phyloP scores from a whole-genome alignment of 2,888 invertebrate genomes.

The Drosophila maculinotata region DNA sequence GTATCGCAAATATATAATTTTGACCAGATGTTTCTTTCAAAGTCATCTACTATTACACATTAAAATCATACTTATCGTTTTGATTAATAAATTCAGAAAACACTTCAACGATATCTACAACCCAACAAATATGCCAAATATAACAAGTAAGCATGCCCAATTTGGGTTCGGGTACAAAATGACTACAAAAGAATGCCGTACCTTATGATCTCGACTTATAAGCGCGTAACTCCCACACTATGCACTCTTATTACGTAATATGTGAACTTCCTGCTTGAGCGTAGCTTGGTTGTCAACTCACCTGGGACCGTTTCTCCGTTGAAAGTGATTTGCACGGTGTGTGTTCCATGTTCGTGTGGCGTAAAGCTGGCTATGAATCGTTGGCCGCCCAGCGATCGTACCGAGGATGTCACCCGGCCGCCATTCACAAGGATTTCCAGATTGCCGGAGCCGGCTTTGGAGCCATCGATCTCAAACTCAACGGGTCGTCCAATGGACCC shows the following conservation, averaged over 20 bases:
- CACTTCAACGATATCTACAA: slow-evolving; percentile 1
- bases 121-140: slow-evolving; percentile 4
- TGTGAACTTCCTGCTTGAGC: slow-evolving; percentile 16
- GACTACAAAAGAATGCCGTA: slow-evolving; percentile 29
- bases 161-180: slow-evolving; percentile 22
- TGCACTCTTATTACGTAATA: slow-evolving; percentile 22
- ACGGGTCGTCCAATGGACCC: slow-evolving; percentile 96
- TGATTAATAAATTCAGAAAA: slow-evolving; percentile 7
- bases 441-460: slow-evolving; percentile 97
- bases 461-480: slow-evolving; percentile 98
- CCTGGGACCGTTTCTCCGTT: slow-evolving; percentile 96
- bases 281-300: slow-evolving; percentile 86
- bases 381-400: slow-evolving; percentile 95
- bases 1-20: no score
- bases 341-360: slow-evolving; percentile 93
- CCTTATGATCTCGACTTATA: slow-evolving; percentile 10
- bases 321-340: slow-evolving; percentile 96
- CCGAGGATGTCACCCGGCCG: slow-evolving; percentile 96
- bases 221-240: slow-evolving; percentile 30
- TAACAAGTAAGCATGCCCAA: slow-evolving; percentile 25
- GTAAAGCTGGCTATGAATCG: slow-evolving; percentile 96
- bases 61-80: neutral
- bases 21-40: neutral
- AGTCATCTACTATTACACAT: neutral
- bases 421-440: slow-evolving; percentile 98